Percentiles rank a stretch among this genome's conserved stretches.
phyloP scores from a whole-genome alignment of 2,113 vertebrate genomes.

The Psettodes erumei region DNA sequence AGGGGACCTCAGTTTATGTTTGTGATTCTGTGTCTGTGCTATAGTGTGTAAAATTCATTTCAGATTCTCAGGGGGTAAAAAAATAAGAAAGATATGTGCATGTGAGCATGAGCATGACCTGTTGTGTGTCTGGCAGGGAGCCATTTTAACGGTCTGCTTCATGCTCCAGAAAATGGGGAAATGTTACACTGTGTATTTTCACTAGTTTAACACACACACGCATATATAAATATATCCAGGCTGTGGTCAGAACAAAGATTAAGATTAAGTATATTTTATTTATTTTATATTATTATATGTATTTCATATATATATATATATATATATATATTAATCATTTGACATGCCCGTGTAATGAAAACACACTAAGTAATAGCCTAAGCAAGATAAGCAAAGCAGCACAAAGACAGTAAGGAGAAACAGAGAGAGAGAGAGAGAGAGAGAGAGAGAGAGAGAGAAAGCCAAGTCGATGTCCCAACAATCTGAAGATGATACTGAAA shows the following conservation, averaged over 20 bases:
- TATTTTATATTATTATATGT: too few relatives aligned
- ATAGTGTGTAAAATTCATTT: background rate
- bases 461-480: constrained; percentile 35
- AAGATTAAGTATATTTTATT: too few relatives aligned
- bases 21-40: background rate
- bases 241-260: background rate
- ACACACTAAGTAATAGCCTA: background rate
- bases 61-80: constrained; percentile 6
- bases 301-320: background rate
- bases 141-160: constrained; percentile 5
- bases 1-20: background rate
- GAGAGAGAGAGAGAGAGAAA: background rate
- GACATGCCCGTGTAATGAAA: too few relatives aligned
- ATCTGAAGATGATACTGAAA: constrained; percentile 77
- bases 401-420: background rate
- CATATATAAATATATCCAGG: too few relatives aligned
- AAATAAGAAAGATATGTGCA: constrained; percentile 7
- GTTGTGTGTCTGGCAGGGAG: background rate
- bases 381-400: background rate
- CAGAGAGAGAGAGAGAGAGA: background rate
- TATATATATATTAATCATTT: too few relatives aligned
- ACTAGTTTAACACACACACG: too few relatives aligned
- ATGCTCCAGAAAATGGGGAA: background rate
- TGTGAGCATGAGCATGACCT: constrained; percentile 3
- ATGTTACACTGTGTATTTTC: too few relatives aligned